Evolutionary conservation across 2,113 vertebrate genomes (phyloP).

Genomic region (Meles meles): DNA sequence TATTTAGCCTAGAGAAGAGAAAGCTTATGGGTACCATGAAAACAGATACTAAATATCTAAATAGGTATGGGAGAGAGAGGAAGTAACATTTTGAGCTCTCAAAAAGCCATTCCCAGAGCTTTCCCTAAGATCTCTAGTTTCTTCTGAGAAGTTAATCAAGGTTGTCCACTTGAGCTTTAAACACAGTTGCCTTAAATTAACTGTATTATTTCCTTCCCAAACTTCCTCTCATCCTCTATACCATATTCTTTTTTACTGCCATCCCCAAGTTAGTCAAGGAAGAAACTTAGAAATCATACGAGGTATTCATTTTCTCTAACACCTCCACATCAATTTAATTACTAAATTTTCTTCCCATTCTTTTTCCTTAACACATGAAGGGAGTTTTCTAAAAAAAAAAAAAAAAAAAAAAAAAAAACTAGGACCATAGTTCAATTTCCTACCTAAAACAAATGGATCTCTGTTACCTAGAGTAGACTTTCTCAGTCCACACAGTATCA

Average conservation of each 20-base stretch:
- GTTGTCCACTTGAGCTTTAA: not conserved
- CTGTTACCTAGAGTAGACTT: not conserved
- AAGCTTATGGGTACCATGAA: not conserved
- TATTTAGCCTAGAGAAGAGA: not conserved
- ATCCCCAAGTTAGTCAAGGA: not conserved
- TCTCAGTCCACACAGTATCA: not conserved
- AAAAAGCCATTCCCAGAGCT: not conserved
- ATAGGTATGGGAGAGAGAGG: not conserved
- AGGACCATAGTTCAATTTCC: not conserved
- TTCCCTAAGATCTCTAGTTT: not conserved
- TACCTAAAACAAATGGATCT: not conserved
- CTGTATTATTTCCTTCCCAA: not conserved
- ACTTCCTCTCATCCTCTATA: not conserved
- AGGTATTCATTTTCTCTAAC: not conserved
- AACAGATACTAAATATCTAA: not conserved
- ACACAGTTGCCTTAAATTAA: not conserved
- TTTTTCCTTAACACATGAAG: not conserved
- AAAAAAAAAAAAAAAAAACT: not conserved
- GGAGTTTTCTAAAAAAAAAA: not conserved
- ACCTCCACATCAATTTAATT: not conserved
- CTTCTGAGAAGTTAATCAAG: not conserved
- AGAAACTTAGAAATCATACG: not conserved
- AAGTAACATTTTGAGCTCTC: not conserved
- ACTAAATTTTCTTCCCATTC: not conserved
- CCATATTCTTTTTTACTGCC: not conserved